Evolutionary conservation across 2,113 vertebrate genomes (phyloP).

Genomic region (Rhagologus leucostigma): DNA sequence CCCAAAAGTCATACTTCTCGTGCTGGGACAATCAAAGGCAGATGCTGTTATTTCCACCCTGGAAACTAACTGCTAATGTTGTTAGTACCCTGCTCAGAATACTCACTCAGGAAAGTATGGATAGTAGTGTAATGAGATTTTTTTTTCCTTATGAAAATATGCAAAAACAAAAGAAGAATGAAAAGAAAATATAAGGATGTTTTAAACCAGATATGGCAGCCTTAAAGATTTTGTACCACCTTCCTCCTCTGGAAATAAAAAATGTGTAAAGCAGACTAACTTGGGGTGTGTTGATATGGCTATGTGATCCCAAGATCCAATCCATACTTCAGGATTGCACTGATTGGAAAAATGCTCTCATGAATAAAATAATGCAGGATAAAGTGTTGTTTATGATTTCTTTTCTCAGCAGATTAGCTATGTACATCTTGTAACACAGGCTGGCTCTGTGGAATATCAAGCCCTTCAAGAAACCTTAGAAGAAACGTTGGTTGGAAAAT

Average conservation of each 20-base stretch:
- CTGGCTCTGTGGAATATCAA: slow-evolving; percentile 22
- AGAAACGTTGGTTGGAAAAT: background rate
- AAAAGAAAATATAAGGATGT: background rate
- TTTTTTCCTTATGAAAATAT: background rate
- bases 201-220: background rate
- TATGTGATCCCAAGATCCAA: background rate
- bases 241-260: background rate
- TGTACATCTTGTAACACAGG: slow-evolving; percentile 36
- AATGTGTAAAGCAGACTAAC: background rate
- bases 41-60: slow-evolving; percentile 5
- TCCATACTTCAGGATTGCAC: background rate
- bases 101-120: background rate
- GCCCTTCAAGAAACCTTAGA: background rate
- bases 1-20: background rate
- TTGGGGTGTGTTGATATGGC: background rate
- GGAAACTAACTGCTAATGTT: background rate
- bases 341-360: background rate
- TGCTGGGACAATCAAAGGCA: background rate
- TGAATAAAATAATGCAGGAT: slow-evolving; percentile 1
- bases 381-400: slow-evolving; percentile 6
- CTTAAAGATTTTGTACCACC: background rate
- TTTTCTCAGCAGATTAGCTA: slow-evolving; percentile 23
- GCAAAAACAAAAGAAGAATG: background rate
- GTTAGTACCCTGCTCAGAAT: background rate
- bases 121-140: background rate